Percentiles rank a stretch among this genome's conserved stretches.
Conservation (phyloP, 1,140 invertebrate genomes). For the Vanessa atalanta region DNA sequence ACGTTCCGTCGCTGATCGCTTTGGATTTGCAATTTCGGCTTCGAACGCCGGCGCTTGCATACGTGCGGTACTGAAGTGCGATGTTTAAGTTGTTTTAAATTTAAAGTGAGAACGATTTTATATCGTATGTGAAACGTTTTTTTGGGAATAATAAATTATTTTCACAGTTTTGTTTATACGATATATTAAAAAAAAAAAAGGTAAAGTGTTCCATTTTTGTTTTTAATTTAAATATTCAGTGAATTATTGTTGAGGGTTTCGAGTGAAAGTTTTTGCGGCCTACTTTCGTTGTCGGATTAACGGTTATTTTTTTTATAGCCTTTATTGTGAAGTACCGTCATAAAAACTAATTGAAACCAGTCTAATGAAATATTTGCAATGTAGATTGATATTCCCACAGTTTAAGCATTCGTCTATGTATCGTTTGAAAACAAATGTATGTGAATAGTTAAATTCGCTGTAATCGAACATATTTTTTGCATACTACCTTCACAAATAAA, state of each 20-base stretch:
- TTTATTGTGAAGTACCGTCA: constrained; percentile 13
- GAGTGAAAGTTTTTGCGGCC: constrained; percentile 24
- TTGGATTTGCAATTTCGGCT: constrained; percentile 50
- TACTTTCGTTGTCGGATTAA: constrained; percentile 9
- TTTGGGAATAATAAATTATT: background rate
- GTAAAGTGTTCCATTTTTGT: background rate
- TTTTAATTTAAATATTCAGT: constrained; percentile 5
- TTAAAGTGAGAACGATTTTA: constrained; percentile 8
- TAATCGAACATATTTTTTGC: no score
- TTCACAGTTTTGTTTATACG: background rate
- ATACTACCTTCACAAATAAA: no score
- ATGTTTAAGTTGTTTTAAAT: constrained; percentile 23
- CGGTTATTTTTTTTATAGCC: constrained; percentile 9
- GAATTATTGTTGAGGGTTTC: constrained; percentile 10
- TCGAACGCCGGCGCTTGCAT: constrained; percentile 39
- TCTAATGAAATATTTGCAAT: background rate
- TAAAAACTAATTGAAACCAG: background rate
- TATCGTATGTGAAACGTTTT: background rate
- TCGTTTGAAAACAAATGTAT: background rate
- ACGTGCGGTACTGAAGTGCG: constrained; percentile 29
- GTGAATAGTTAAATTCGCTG: background rate
- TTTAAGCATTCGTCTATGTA: no score
- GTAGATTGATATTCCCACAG: background rate
- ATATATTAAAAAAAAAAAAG: background rate
- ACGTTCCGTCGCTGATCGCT: constrained; percentile 11